These are phyloP conservation scores for Gymnorhina tibicen DNA, from an alignment of 2,113 vertebrate genomes.

Conservation along the genomic window DNA sequence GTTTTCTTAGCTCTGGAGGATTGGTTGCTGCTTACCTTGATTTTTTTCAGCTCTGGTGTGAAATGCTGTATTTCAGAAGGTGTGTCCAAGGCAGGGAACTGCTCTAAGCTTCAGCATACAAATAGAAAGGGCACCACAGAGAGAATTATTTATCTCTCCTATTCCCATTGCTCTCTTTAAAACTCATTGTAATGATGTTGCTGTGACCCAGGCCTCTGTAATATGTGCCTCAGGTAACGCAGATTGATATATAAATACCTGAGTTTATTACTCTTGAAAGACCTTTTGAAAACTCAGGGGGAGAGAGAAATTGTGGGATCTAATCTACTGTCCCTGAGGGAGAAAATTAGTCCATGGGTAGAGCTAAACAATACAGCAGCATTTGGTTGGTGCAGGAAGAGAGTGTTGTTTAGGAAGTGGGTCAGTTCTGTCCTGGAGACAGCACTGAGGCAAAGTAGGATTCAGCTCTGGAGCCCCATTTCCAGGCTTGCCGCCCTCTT, in stretches of 20 bases:
- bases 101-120: constrained; percentile 16
- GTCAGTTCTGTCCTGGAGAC: neutral
- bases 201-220: constrained; percentile 11
- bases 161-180: constrained; percentile 44
- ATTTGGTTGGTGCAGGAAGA: neutral
- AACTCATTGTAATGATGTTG: constrained; percentile 13
- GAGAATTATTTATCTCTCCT: constrained; percentile 29
- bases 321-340: constrained; percentile 37
- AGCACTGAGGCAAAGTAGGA: neutral
- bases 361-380: neutral
- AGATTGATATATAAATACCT: constrained; percentile 55
- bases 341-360: neutral
- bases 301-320: constrained; percentile 18
- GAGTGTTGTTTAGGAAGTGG: neutral
- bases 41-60: neutral
- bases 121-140: neutral
- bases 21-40: neutral
- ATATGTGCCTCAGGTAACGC: constrained; percentile 36
- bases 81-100: constrained; percentile 26
- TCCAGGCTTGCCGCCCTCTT: accelerated
- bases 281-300: constrained; percentile 21
- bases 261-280: constrained; percentile 48
- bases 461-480: neutral
- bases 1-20: neutral
- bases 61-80: constrained; percentile 5